Base-by-base conservation (phyloP, 64 coral and sea anemone species). In the Pocillopora verrucosa region DNA sequence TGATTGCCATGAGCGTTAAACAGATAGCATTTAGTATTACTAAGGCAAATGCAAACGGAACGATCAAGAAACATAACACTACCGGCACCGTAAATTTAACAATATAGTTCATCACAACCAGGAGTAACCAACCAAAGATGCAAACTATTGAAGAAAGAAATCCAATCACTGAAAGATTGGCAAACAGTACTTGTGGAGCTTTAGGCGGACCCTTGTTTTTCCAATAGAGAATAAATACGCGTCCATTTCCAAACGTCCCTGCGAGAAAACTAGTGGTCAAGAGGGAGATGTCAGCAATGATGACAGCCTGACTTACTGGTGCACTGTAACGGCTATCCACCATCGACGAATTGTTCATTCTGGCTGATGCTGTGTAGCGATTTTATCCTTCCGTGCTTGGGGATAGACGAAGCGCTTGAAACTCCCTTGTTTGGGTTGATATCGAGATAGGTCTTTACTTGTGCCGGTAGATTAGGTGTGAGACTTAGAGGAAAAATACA, bases 1-100 rank as follows among this genome's bases (percentile, higher is more conserved):
- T 61, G n/a, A 83, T 67, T 41, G 80, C 80, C 80, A 67, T 83
- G 15, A 65, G 59, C 60, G 61, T 65, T 1, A 83, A 13, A 1
- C 30, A 65, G 34, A 51, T 9, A 7, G 80, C 60, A 41, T 83
- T 83, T 14, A 83, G 2, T 7, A 41, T 36, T 16, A 13, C 6
- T 12, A 30, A 67, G 16, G 61, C 34, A 3, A 37, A 67, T 16
- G 17, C 65, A 68, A 68, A 68, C 17, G 65, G 65, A 9, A 7
- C 17, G 19, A 68, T 68, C 3, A 68, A 22, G 24, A 68, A 68
- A 68, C 65, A 68, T 68, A 68, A 24, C 65, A 68, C 17, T 16
- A 9, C 17, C 9, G 65, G 65, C 2, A 68, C 65, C 9, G 19
- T 68, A 16, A 68, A 17, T 22, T 68, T 19, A 9, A 68, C 19